Conservation (phyloP, 2,888 invertebrate species). For the Venusia cambrica region DNA sequence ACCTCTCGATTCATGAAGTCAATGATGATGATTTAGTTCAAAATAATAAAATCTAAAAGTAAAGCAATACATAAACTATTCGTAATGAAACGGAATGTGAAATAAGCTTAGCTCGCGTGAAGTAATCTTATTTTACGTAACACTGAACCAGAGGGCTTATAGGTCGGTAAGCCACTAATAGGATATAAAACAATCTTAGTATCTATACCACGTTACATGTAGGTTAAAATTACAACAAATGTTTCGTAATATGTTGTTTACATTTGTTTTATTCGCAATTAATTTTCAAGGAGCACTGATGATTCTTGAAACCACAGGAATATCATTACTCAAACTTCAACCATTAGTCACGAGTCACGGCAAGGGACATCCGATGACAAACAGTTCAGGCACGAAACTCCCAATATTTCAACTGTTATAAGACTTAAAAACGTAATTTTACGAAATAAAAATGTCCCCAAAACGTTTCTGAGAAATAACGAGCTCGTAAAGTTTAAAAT, state of each 20-base stretch:
- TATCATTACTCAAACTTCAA: slow-evolving; percentile 1
- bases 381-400: not conserved
- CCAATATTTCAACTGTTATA: slow-evolving; percentile 14
- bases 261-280: too few species aligned
- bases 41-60: too few species aligned
- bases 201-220: too few species aligned
- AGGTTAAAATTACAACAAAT: too few species aligned
- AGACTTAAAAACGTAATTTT: slow-evolving; percentile 12
- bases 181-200: slow-evolving; percentile 15
- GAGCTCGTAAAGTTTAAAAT: slow-evolving; percentile 24
- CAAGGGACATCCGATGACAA: slow-evolving; percentile 7
- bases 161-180: slow-evolving; percentile 27
- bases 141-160: slow-evolving; percentile 28
- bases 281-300: too few species aligned
- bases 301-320: not conserved
- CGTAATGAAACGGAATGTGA: too few species aligned
- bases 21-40: too few species aligned
- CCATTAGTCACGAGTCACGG: slow-evolving; percentile 5
- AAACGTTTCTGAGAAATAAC: slow-evolving; percentile 27
- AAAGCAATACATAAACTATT: too few species aligned
- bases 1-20: too few species aligned
- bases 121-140: slow-evolving; percentile 31
- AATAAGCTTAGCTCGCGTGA: slow-evolving; percentile 19
- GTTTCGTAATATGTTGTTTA: too few species aligned
- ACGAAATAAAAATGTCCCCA: slow-evolving; percentile 22